Conservation (phyloP, 2,888 invertebrate genomes). For the Nemoura dubitans region DNA sequence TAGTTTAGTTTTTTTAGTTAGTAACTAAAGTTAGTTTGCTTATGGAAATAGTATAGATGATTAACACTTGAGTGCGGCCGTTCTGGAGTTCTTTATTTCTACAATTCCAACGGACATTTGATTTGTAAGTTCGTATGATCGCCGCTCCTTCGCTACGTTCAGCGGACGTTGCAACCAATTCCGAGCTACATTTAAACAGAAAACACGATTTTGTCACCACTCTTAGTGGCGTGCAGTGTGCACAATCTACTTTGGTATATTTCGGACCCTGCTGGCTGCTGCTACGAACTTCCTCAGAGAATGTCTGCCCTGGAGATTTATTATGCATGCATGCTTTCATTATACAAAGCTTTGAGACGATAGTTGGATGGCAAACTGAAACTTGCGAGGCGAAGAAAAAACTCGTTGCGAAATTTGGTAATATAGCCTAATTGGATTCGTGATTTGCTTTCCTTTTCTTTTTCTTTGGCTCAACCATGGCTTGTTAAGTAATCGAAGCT, state of each 20-base stretch:
- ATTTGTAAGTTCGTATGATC: too few relatives aligned
- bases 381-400: neutral
- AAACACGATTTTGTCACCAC: neutral
- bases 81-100: too few relatives aligned
- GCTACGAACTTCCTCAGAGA: neutral
- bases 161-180: neutral
- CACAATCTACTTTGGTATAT: neutral
- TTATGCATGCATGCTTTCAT: slow-evolving; percentile 12
- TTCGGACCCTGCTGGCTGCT: neutral
- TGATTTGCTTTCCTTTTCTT: neutral
- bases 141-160: too few relatives aligned
- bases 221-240: neutral
- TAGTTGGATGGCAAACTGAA: neutral
- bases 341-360: neutral
- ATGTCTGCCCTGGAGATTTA: neutral
- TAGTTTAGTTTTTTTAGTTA: too few relatives aligned
- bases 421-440: slow-evolving; percentile 12
- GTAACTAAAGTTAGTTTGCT: too few relatives aligned
- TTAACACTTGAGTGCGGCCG: too few relatives aligned
- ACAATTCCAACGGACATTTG: too few relatives aligned
- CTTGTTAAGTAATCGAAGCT: slow-evolving; percentile 4
- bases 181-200: neutral
- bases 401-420: neutral
- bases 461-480: neutral
- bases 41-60: too few relatives aligned